Percentiles rank a stretch among this genome's conserved stretches.
phyloP scores from a whole-genome alignment of 2,113 vertebrate genomes.

The Heterochromis multidens region DNA sequence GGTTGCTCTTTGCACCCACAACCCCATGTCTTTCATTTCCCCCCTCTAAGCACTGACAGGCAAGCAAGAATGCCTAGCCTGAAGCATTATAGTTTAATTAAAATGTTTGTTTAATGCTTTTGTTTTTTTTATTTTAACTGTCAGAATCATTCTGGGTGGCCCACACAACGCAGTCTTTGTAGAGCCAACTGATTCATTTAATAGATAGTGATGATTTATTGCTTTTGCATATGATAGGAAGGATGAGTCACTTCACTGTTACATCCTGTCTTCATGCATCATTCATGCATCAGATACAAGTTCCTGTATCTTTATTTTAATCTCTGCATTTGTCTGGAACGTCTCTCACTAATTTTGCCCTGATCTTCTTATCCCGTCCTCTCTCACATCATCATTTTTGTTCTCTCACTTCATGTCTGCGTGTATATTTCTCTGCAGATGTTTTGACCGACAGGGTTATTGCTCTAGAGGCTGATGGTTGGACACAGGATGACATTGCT shows the following conservation, averaged over 20 bases:
- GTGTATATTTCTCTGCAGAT: conserved; percentile 64
- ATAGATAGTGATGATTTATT: conserved; percentile 21
- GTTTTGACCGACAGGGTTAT: conserved; percentile 72
- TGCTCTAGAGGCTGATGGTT: conserved; percentile 68
- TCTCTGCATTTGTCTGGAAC: conserved; percentile 39
- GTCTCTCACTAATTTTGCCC: conserved; percentile 10
- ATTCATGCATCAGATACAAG: conserved; percentile 10
- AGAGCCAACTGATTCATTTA: not conserved
- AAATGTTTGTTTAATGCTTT: not conserved
- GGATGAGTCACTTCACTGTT: conserved; percentile 9
- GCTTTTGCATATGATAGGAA: not conserved
- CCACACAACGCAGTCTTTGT: not conserved
- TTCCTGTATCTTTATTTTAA: conserved; percentile 24
- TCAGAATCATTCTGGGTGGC: conserved; percentile 32
- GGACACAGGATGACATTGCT: conserved; percentile 62
- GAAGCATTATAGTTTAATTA: conserved; percentile 1
- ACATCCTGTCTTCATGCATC: not conserved
- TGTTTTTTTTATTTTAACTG: not conserved
- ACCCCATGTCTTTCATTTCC: not conserved
- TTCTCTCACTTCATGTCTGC: conserved; percentile 26
- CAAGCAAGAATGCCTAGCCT: not conserved
- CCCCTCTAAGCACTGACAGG: not conserved
- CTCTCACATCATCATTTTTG: conserved; percentile 37
- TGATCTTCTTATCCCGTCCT: conserved; percentile 2
- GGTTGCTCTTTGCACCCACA: not conserved